These are phyloP conservation scores for Erebia ligea DNA, from an alignment of 2,888 invertebrate species.

Conservation along the genomic window DNA sequence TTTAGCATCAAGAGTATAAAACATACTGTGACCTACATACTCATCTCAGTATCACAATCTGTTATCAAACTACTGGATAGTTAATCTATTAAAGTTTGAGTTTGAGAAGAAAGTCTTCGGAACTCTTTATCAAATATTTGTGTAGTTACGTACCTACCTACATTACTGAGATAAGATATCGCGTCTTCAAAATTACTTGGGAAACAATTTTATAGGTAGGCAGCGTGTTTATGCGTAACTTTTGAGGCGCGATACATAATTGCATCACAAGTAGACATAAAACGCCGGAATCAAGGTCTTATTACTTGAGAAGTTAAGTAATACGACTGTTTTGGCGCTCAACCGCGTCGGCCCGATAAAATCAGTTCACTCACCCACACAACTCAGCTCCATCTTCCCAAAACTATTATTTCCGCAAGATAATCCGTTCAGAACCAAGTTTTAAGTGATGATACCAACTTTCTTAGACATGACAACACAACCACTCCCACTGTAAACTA, in stretches of 20 bases:
- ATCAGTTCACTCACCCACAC: constrained; percentile 65
- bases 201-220: constrained; percentile 31
- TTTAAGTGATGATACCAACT: constrained; percentile 60
- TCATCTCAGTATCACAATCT: constrained; percentile 27
- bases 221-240: constrained; percentile 33
- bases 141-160: constrained; percentile 44
- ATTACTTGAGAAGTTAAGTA: constrained; percentile 38
- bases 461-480: constrained; percentile 72
- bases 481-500: constrained; percentile 64
- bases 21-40: constrained; percentile 33
- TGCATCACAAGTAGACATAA: constrained; percentile 47
- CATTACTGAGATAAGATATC: constrained; percentile 65
- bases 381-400: constrained; percentile 67
- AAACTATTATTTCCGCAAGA: constrained; percentile 44
- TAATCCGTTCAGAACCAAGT: constrained; percentile 56
- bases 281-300: constrained; percentile 55
- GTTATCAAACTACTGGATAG: constrained; percentile 44
- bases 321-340: constrained; percentile 30
- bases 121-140: constrained; percentile 51
- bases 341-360: constrained; percentile 31
- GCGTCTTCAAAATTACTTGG: constrained; percentile 43
- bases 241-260: constrained; percentile 41
- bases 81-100: constrained; percentile 44
- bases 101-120: constrained; percentile 46
- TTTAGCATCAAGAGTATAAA: not conserved